phyloP scores from a whole-genome alignment of 2,888 invertebrate species.

The Clostera curtula region DNA sequence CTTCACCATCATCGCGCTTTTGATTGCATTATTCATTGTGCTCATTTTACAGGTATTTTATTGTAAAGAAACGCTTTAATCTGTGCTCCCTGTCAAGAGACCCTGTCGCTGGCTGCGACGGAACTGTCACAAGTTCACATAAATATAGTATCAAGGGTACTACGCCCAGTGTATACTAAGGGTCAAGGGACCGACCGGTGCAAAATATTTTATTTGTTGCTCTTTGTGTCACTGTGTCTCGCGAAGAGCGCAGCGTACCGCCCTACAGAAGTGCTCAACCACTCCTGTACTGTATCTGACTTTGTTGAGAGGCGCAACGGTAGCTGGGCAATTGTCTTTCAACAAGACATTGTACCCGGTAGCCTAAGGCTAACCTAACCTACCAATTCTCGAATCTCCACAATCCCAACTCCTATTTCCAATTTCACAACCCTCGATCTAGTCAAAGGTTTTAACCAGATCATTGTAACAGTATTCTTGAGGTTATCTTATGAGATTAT shows the following conservation, averaged over 20 bases:
- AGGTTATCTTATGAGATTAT: too few species aligned
- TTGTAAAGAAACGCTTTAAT: constrained; percentile 20
- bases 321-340: constrained; percentile 70
- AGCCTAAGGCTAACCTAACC: constrained; percentile 40
- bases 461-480: not conserved
- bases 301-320: constrained; percentile 38
- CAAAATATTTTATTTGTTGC: constrained; percentile 27
- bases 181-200: constrained; percentile 57
- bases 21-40: constrained; percentile 17
- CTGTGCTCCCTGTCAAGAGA: constrained; percentile 49
- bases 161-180: constrained; percentile 52
- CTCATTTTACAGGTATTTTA: constrained; percentile 53
- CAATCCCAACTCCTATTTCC: constrained; percentile 8
- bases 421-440: constrained; percentile 9
- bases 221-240: constrained; percentile 38
- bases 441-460: constrained; percentile 1
- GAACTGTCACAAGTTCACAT: constrained; percentile 47
- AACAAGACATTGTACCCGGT: constrained; percentile 68
- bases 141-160: constrained; percentile 65
- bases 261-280: constrained; percentile 64
- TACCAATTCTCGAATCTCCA: constrained; percentile 11
- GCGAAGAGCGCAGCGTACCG: constrained; percentile 40
- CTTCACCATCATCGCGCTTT: constrained; percentile 1
- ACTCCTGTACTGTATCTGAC: constrained; percentile 62
- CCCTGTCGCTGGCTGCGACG: constrained; percentile 44